phyloP scores from a whole-genome alignment of 37 sponge, comb jelly and placozoan genomes.

The Geodia barretti region DNA sequence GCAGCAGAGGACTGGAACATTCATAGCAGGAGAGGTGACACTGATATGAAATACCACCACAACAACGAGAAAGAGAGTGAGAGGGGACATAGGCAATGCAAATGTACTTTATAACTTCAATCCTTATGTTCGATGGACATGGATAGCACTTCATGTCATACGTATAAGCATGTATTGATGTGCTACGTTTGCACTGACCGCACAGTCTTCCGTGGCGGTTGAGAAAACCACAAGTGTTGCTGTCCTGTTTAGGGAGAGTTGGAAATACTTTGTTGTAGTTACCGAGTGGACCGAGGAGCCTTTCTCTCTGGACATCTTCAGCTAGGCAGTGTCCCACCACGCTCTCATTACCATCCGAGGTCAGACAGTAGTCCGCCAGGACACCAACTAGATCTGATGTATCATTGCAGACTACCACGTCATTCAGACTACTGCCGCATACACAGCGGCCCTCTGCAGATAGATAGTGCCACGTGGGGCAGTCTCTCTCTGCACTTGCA shows the following conservation, averaged over 20 bases:
- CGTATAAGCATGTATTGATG: background rate
- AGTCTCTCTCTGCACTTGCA: no score
- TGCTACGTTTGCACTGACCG: background rate
- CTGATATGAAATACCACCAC: slow-evolving; percentile 9
- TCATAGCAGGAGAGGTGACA: slow-evolving; percentile 1
- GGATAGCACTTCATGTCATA: background rate
- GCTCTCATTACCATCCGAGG: background rate
- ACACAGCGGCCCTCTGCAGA: background rate
- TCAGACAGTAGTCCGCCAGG: background rate
- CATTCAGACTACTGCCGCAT: background rate
- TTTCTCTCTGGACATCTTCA: background rate
- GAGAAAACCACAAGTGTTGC: background rate
- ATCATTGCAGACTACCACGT: background rate
- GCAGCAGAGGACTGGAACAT: background rate
- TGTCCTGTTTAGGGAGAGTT: background rate
- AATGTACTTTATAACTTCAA: background rate
- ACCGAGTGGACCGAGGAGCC: background rate
- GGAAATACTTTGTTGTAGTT: background rate
- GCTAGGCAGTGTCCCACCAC: background rate
- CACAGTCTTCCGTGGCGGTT: background rate
- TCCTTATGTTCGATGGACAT: background rate
- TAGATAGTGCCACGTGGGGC: background rate
- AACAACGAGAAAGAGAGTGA: background rate
- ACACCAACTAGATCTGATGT: background rate
- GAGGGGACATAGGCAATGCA: background rate